phyloP scores from a whole-genome alignment of 2,797 vertebrate genomes.

The Rachycentron canadum region DNA sequence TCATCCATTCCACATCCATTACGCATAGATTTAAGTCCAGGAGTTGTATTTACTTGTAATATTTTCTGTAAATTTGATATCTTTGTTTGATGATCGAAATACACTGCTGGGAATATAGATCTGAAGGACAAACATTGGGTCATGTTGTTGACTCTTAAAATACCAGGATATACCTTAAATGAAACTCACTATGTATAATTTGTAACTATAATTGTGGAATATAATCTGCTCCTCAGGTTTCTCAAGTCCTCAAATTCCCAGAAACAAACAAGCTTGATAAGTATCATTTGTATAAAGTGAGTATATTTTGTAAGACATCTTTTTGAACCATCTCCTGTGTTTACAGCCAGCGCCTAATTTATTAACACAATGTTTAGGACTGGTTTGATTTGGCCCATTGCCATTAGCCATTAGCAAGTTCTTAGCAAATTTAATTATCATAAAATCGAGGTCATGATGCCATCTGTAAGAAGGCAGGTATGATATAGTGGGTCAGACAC shows the following conservation, averaged over 20 bases:
- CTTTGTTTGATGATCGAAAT: no score
- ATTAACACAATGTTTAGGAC: not conserved
- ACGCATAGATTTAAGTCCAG: no score
- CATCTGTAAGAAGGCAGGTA: slow-evolving; percentile 2
- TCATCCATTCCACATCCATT: no score
- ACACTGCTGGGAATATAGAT: not conserved
- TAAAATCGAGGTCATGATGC: slow-evolving; percentile 33
- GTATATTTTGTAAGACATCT: not conserved
- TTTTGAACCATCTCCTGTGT: not conserved
- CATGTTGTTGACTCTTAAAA: no score
- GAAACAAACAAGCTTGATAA: not conserved
- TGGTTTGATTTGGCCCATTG: not conserved
- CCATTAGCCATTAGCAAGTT: not conserved
- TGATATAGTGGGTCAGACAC: slow-evolving; percentile 4
- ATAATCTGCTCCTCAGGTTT: not conserved
- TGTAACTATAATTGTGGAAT: not conserved
- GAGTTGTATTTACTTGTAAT: not conserved
- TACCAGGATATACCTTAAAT: no score
- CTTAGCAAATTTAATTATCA: not conserved
- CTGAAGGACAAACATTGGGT: no score
- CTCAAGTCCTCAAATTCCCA: not conserved
- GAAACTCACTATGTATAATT: no score
- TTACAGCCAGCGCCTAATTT: not conserved
- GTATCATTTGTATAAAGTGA: no score
- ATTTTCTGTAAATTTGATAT: not conserved